These are phyloP conservation scores for Drosophila melanica DNA, from an alignment of 1,140 invertebrate species.

Conservation along the genomic window DNA sequence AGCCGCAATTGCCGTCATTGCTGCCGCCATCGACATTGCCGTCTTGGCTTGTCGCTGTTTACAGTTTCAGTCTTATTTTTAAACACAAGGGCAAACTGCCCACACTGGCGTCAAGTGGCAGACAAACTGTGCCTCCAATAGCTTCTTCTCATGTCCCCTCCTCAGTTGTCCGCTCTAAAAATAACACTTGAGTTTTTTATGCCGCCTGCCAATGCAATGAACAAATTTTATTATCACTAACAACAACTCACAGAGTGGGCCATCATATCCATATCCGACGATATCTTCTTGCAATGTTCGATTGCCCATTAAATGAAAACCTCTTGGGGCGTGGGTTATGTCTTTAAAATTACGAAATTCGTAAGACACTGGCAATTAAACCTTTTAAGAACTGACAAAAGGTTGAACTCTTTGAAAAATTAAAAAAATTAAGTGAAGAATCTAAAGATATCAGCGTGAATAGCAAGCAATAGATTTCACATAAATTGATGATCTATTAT, in stretches of 20 bases:
- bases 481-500: slow-evolving; percentile 60
- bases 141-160: not conserved
- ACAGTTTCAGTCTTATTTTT: slow-evolving; percentile 69
- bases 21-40: slow-evolving; percentile 48
- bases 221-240: slow-evolving; percentile 72
- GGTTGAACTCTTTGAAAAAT: slow-evolving; percentile 2
- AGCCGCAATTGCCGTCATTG: slow-evolving; percentile 20
- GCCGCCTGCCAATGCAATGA: slow-evolving; percentile 53
- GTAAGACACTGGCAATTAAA: slow-evolving; percentile 15
- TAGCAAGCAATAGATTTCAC: no score
- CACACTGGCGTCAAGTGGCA: slow-evolving; percentile 45
- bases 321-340: slow-evolving; percentile 16
- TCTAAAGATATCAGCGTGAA: no score
- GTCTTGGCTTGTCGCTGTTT: slow-evolving; percentile 47
- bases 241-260: slow-evolving; percentile 35
- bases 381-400: slow-evolving; percentile 16
- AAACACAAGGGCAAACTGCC: slow-evolving; percentile 76
- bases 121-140: slow-evolving; percentile 31
- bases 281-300: slow-evolving; percentile 8
- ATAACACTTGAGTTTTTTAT: slow-evolving; percentile 45
- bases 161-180: slow-evolving; percentile 26
- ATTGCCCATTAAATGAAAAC: slow-evolving; percentile 12
- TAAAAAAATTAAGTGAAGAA: no score
- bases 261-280: slow-evolving; percentile 9
- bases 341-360: slow-evolving; percentile 15